phyloP scores from a whole-genome alignment of 1,140 invertebrate genomes.

The Theocolax elegans region DNA sequence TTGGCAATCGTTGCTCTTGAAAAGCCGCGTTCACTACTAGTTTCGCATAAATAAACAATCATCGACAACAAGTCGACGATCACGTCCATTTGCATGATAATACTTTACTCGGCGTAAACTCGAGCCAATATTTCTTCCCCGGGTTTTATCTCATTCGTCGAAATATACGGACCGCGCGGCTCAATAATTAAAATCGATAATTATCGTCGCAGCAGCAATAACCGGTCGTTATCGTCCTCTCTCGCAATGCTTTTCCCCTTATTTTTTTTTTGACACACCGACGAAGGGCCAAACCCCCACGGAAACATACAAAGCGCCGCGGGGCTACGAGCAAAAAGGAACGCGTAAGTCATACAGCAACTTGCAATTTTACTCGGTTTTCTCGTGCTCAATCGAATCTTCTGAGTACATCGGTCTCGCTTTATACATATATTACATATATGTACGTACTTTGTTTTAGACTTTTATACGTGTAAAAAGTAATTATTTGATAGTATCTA shows the following conservation, averaged over 20 bases:
- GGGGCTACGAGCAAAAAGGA: neutral
- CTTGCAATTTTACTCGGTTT: conserved; percentile 6
- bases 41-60: conserved; percentile 29
- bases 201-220: conserved; percentile 29
- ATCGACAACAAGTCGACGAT: neutral
- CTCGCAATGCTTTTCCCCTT: neutral
- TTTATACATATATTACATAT: too few relatives aligned
- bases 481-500: too few relatives aligned
- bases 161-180: conserved; percentile 16
- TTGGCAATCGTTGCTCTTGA: neutral
- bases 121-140: conserved; percentile 14
- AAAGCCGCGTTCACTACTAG: neutral
- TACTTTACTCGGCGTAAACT: neutral
- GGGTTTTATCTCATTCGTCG: conserved; percentile 27
- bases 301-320: conserved; percentile 14
- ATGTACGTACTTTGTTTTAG: too few relatives aligned
- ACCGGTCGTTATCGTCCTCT: conserved; percentile 35
- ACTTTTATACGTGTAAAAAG: too few relatives aligned
- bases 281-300: neutral
- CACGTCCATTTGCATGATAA: conserved; percentile 35
- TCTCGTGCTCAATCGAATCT: too few relatives aligned
- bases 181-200: conserved; percentile 43
- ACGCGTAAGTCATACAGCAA: neutral
- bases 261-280: neutral
- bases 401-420: too few relatives aligned